Conservation (phyloP, 1,140 invertebrate species). For the Bombyx mori region DNA sequence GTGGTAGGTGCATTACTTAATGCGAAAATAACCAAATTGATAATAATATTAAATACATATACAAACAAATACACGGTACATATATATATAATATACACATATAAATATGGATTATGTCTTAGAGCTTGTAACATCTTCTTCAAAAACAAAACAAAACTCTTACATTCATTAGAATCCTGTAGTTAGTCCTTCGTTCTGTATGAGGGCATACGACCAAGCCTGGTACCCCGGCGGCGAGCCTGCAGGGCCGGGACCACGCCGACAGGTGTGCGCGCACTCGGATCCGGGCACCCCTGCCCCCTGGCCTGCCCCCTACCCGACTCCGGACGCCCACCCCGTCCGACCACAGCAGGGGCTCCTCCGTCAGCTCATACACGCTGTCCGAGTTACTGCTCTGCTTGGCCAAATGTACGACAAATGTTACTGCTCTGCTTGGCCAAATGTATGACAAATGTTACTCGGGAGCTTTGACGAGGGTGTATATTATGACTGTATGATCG, state of each 20-base stretch:
- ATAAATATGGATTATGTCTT: no score
- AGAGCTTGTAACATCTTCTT: no score
- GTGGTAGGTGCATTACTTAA: no score
- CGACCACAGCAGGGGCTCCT: constrained; percentile 43
- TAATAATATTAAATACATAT: no score
- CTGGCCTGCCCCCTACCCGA: constrained; percentile 14
- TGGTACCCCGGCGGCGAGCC: constrained; percentile 36
- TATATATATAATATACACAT: no score
- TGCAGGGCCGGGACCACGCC: constrained; percentile 42
- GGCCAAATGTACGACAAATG: background rate
- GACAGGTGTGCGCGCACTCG: constrained; percentile 49
- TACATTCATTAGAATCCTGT: constrained; percentile 46
- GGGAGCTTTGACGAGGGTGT: no score
- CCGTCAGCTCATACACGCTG: constrained; percentile 33
- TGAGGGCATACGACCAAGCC: constrained; percentile 51
- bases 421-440: constrained; percentile 22
- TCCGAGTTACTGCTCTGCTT: constrained; percentile 35
- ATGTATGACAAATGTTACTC: background rate
- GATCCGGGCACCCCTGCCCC: constrained; percentile 23
- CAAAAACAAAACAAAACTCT: constrained; percentile 6
- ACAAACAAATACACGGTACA: no score
- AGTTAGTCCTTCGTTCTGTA: constrained; percentile 35
- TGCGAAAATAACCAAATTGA: no score
- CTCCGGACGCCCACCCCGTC: background rate
- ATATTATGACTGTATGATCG: no score